Evolutionary conservation across 2,113 vertebrate genomes (phyloP).

Genomic region (Tragulus kanchil): DNA sequence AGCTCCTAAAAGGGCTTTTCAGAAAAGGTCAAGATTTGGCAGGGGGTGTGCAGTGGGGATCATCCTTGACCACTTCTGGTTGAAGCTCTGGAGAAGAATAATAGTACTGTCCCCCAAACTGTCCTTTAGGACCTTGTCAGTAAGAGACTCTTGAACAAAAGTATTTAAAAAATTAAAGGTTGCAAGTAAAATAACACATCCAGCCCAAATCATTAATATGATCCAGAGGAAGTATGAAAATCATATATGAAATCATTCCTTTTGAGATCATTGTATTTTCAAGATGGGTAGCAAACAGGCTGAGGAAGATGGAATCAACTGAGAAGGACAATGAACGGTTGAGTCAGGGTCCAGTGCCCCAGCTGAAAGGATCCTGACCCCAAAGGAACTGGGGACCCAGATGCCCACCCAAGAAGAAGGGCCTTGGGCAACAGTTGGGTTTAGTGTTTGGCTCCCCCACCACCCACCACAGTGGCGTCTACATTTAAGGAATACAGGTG

Average conservation of each 20-base stretch:
- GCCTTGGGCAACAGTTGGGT: neutral
- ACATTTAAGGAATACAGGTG: neutral
- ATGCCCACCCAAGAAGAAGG: neutral
- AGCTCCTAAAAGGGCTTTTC: neutral
- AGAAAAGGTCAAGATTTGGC: neutral
- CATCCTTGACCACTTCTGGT: neutral
- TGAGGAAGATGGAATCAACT: neutral
- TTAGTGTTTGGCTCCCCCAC: neutral
- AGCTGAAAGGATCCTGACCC: neutral
- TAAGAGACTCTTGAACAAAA: conserved; percentile 19
- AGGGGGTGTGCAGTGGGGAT: too few relatives aligned
- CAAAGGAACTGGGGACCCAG: neutral
- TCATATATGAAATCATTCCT: neutral
- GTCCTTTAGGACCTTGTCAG: neutral
- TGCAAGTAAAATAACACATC: neutral
- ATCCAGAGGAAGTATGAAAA: neutral
- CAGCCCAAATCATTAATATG: neutral
- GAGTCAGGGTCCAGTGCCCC: neutral
- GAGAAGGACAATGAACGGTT: neutral
- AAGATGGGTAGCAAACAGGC: neutral
- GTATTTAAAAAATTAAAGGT: neutral
- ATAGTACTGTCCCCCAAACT: neutral
- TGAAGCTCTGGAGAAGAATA: neutral
- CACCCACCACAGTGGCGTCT: neutral
- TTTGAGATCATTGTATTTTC: neutral